These are phyloP conservation scores for Melieria omissa DNA, from an alignment of 2,888 invertebrate genomes.

Conservation along the genomic window DNA sequence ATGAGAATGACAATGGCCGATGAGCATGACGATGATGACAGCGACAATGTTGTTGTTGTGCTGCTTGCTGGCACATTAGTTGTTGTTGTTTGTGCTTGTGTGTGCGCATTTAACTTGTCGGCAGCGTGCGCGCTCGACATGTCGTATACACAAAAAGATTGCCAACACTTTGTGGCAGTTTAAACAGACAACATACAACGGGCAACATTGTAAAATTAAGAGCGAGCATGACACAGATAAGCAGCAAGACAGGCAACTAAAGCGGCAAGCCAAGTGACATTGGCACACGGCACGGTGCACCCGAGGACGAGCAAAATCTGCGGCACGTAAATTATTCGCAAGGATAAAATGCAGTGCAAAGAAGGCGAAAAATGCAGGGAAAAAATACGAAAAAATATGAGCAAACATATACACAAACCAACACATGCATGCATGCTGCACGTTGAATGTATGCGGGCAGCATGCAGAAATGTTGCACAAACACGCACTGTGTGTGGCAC, in stretches of 20 bases:
- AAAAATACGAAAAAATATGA: background rate
- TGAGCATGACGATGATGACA: too few relatives aligned
- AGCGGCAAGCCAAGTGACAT: background rate
- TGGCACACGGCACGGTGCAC: background rate
- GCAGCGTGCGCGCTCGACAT: too few relatives aligned
- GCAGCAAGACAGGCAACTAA: background rate
- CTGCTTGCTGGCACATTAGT: too few relatives aligned
- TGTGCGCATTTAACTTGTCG: too few relatives aligned
- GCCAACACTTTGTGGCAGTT: background rate
- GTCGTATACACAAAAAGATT: background rate
- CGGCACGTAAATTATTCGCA: background rate
- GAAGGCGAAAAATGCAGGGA: background rate
- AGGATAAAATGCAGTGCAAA: background rate
- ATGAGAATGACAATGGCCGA: too few relatives aligned
- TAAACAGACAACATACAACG: background rate
- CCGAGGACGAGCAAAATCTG: background rate
- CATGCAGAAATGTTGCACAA: too few relatives aligned
- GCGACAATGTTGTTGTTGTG: too few relatives aligned
- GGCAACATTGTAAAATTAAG: slow-evolving; percentile 2
- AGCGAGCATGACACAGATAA: background rate
- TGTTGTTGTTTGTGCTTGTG: too few relatives aligned
- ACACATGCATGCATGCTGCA: background rate
- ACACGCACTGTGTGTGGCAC: too few relatives aligned
- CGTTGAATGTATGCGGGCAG: background rate
- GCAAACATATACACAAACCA: background rate